phyloP scores from a whole-genome alignment of 1,140 invertebrate genomes.

The Drosophila burlai region DNA sequence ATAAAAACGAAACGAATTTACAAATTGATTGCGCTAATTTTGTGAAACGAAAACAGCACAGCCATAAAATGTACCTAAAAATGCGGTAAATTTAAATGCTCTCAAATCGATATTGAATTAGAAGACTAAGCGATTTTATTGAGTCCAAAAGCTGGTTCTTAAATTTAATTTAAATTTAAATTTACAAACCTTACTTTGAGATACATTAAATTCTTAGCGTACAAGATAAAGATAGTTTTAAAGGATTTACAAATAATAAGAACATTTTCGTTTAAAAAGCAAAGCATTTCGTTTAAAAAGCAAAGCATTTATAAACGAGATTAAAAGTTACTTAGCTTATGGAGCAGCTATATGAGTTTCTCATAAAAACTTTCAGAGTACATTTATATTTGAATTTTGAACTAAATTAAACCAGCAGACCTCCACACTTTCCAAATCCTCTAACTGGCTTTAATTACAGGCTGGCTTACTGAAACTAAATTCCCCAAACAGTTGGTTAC shows the following conservation, averaged over 20 bases:
- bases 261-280: no score
- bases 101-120: slow-evolving; percentile 15
- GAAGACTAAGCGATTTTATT: background rate
- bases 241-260: no score
- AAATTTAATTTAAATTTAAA: background rate
- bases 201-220: background rate
- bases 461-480: slow-evolving; percentile 26
- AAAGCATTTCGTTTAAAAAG: no score
- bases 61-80: slow-evolving; percentile 21
- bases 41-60: slow-evolving; percentile 5
- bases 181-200: background rate
- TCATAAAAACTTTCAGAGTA: background rate
- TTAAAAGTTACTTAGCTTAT: no score
- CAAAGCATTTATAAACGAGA: no score
- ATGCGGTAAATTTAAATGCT: slow-evolving; percentile 8
- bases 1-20: slow-evolving; percentile 46
- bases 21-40: slow-evolving; percentile 57
- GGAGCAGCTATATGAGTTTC: background rate
- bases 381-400: background rate
- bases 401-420: background rate
- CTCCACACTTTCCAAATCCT: background rate
- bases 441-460: slow-evolving; percentile 32
- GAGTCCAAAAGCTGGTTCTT: background rate
- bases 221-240: no score
- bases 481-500: slow-evolving; percentile 1